These are phyloP conservation scores for Elachura formosa DNA, from an alignment of 2,113 vertebrate species.

Conservation along the genomic window DNA sequence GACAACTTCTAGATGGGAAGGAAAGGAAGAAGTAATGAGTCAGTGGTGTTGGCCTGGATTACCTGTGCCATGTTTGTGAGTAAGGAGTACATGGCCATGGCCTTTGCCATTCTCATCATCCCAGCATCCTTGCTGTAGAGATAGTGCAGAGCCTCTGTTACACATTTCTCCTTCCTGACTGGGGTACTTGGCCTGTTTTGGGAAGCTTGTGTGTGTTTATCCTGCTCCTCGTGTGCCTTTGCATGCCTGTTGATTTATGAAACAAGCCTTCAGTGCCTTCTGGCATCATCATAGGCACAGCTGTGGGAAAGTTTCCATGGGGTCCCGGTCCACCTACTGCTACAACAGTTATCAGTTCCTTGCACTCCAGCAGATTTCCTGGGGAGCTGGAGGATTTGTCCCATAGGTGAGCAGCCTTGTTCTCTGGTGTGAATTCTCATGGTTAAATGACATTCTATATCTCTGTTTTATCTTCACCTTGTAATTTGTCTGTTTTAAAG, in stretches of 20 bases:
- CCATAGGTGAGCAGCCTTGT: neutral
- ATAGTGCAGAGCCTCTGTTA: neutral
- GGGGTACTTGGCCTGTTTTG: neutral
- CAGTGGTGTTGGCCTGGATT: neutral
- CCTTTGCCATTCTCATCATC: neutral
- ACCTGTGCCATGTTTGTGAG: neutral
- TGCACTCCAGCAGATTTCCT: neutral
- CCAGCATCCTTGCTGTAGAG: neutral
- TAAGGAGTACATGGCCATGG: neutral
- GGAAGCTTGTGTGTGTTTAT: neutral
- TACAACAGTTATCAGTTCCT: neutral
- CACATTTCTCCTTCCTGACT: neutral
- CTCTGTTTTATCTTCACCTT: neutral
- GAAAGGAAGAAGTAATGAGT: neutral
- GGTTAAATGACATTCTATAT: neutral
- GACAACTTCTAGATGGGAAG: neutral
- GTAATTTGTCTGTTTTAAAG: neutral
- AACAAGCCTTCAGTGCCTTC: neutral
- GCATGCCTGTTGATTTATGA: neutral
- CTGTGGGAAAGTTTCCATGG: neutral
- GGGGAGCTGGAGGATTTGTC: neutral
- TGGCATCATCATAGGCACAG: fast-evolving
- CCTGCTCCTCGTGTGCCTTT: neutral
- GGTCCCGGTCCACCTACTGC: neutral
- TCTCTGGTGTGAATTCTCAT: neutral